Base-by-base conservation (phyloP, 2,797 vertebrate genomes). In the Buphagus erythrorhynchus region DNA sequence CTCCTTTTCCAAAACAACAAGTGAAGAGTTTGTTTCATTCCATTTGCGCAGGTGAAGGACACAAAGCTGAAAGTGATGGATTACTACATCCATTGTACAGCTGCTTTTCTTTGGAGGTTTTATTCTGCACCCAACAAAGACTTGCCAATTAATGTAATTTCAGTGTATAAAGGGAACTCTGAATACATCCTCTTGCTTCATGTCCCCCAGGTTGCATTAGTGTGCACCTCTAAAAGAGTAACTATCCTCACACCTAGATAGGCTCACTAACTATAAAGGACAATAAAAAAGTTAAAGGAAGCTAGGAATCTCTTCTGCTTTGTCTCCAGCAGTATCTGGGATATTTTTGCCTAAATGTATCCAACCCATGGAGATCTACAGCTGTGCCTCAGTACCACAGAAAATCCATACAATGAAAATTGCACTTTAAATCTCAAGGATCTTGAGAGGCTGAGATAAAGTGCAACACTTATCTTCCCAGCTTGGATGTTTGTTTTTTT, bases 121-220 rank as follows among this genome's bases (percentile, higher is more conserved):
- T 95, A 59, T 85, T 87, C 78, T 28, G 81, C 77, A 51, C 29
- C 48, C 42, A 57, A 63, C 9, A 79, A 91, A 80, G 58, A 57
- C 38, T 83, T 91, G 73, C 72, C 79, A 95, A 78, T 87, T 94
- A 68, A 79, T 74, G 85, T 31, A 5, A 81, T 74, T 94, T 71
- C 52, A 67, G 8, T 6, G n/a, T 36, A 76, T 21, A 88, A 88
- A 74, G 22, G 13, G 16, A 92, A 40, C 29, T 74, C 65, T 48
- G 55, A 77, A 62, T 25, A n/a, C 3, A 73, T 15, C 35, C 43
- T 43, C 57, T 40, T 42, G 36, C 29, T 51, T 84, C 29, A 10
- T 9, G 11, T 75, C 4, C 33, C 67, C 48, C 35, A 63, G 48
- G 49, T 79, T 55, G 72, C 24, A 15, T 48, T 46, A 80, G 3